phyloP scores from a whole-genome alignment of 1,140 invertebrate species.

The Musca vetustissima region DNA sequence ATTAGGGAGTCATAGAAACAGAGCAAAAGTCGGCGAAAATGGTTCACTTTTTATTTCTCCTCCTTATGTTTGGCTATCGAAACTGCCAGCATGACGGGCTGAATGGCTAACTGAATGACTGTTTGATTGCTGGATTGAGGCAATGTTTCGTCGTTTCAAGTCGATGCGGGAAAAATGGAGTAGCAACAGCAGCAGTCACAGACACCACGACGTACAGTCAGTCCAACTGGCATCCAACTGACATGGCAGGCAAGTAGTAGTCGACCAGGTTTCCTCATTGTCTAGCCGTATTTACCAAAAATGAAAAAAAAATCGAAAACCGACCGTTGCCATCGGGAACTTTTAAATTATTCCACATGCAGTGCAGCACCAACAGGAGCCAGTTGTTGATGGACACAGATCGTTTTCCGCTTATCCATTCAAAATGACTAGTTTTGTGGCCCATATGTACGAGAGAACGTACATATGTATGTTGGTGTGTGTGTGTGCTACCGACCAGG shows the following conservation, averaged over 20 bases:
- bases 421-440: no score
- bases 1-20: neutral
- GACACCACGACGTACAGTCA: conserved; percentile 1
- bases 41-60: neutral
- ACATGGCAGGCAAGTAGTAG: neutral
- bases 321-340: conserved; percentile 32
- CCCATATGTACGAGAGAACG: no score
- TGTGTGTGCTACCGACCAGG: no score
- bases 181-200: no score
- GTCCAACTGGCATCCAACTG: neutral
- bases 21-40: no score
- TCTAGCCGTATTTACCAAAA: no score
- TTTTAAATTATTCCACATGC: conserved; percentile 32
- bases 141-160: neutral
- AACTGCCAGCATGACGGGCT: neutral
- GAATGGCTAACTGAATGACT: neutral
- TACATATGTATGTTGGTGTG: no score
- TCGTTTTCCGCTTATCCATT: no score
- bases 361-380: neutral
- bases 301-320: no score
- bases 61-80: conserved; percentile 1
- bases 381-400: no score
- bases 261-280: neutral
- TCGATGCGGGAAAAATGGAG: neutral
- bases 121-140: conserved; percentile 17